Evolutionary conservation across 2,113 vertebrate genomes (phyloP), one percentile per base, ranked within the genome.

Genomic region (Pagrus major): DNA sequence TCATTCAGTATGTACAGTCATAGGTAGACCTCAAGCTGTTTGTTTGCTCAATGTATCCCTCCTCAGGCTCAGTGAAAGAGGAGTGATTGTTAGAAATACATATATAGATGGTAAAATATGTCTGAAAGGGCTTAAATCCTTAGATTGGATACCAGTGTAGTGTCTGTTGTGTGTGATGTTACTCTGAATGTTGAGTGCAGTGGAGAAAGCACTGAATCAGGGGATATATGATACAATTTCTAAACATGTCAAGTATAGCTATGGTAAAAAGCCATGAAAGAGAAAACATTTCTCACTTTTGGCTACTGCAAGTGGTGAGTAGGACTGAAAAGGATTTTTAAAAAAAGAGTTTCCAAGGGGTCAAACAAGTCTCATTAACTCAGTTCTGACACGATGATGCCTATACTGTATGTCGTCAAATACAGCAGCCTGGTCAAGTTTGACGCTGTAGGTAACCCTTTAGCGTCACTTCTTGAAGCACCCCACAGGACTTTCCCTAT

Each of bases 11-110:
- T 87, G 90, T 83, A 80, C 11, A 33, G 76, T 65, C 33, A 60
- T 44, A 76, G 71, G 78, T 64, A 79, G 82, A 86, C 85, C 80
- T 85, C 88, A 76, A 86, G 81, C 83, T 91, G 79, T 87, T 89
- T 88, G 79, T 85, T 91, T 86, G 51, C 55, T 71, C 54, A 66
- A 33, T 78, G 20, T 66, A 72, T 61, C n/a, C 37, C 20, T 81
- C 49, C 44, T 65, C 31, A 37, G 51, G 39, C 49, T 64, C 49
- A 15, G 21, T 1, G 1, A 65, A 29, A 23, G n/a, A 66, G 11
- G 41, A 42, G n/a, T 12, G 7, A 23, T 58, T 76, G 55, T 41
- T 59, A n/a, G 2, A 76, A 16, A 71, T 76, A 37, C 71, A 81
- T 49, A 51, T 68, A 63, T 71, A 41, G 61, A 83, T 58, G 70